Conservation (phyloP, 1,140 invertebrate species). For the Thereuonema tuberculata region DNA sequence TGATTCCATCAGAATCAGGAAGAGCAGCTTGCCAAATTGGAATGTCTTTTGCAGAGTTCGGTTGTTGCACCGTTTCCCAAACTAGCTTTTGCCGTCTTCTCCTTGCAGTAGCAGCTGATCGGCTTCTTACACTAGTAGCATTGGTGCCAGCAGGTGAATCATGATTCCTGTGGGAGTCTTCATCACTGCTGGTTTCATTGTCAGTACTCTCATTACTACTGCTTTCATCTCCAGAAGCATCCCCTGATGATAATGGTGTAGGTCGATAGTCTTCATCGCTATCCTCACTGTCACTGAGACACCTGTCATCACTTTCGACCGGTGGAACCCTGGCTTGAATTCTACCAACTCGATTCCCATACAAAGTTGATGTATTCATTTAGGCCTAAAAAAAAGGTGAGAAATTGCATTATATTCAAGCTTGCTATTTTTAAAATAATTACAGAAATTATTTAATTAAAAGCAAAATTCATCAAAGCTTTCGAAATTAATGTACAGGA, state of each 20-base stretch:
- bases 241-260: background rate
- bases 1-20: background rate
- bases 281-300: background rate
- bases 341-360: background rate
- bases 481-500: background rate
- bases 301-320: background rate
- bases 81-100: background rate
- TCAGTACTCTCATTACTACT: background rate
- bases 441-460: background rate
- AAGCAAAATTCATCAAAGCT: background rate
- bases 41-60: background rate
- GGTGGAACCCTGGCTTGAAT: background rate
- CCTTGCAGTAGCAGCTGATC: background rate
- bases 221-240: background rate
- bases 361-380: background rate
- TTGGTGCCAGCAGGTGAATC: background rate
- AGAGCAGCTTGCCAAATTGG: background rate
- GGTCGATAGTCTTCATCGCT: background rate
- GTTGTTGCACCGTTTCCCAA: background rate
- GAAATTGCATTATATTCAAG: background rate
- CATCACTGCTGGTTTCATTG: background rate
- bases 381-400: background rate
- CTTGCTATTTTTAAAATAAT: background rate
- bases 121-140: background rate
- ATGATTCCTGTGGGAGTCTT: background rate